Evolutionary conservation across 2,797 vertebrate genomes (phyloP), one percentile per base, ranked within the genome.

Genomic region (Pipistrellus pipistrellus): DNA sequence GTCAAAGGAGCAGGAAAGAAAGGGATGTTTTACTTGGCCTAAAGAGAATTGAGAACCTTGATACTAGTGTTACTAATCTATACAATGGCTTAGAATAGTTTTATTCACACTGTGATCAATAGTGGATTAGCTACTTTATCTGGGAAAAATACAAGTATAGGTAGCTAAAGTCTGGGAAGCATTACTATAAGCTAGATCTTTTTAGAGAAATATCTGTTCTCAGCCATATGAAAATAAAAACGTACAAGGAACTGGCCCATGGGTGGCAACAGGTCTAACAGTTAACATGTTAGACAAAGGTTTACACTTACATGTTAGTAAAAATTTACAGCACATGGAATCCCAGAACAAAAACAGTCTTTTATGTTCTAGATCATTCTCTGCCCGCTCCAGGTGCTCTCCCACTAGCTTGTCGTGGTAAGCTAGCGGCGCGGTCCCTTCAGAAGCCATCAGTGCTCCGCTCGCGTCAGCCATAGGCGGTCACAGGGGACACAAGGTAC

Each of bases 141-240:
- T 46, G 51, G 75, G 78, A 86, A 85, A 91, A 91, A 71, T 35
- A 25, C 18, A 72, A 95, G 88, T 38, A 68, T 6, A 88, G 41
- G 73, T 21, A 91, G 57, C 66, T 62, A 59, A 53, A 81, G 68
- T 53, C 35, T 82, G 62, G 55, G 59, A 88, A 83, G 66, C 83
- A 73, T 55, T 82, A 71, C 11, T 78, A 25, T 64, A 85, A 62
- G 25, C 69, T 91, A 77, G 35, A 91, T 46, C 55, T 85, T 62
- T 41, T 72, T 68, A 78, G 38, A 72, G 59, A 83, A 88, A 30
- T 17, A 41, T 76, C 27, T 89, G 38, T 91, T 83, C 85, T 95
- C 41, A 75, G 82, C 25, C 91, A 38, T 38, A 53, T 13, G 59
- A 93, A 78, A 91, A 76, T 30, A 73, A 82, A 95, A 78, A 64